Conservation (phyloP, 1,140 invertebrate genomes). For the Brachystomella parvula region DNA sequence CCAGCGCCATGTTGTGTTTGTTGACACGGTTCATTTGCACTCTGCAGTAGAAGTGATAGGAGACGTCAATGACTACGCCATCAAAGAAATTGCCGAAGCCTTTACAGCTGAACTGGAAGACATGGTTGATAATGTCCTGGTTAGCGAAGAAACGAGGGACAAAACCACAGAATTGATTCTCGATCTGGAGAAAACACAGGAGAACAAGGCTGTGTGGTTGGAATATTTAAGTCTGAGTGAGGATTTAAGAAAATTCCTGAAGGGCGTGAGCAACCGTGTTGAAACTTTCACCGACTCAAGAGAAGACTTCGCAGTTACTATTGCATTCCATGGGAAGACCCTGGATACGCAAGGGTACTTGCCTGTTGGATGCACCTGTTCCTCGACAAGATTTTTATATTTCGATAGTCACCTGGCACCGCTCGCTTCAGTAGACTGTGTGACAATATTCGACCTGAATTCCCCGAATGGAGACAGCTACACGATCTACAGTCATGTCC, state of each 20-base stretch:
- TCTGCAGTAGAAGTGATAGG: background rate
- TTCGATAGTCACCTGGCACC: background rate
- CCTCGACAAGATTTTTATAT: background rate
- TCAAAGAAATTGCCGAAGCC: background rate
- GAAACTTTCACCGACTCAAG: background rate
- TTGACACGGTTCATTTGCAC: background rate
- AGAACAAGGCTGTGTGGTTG: background rate
- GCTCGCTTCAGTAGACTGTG: background rate
- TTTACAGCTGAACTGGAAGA: background rate
- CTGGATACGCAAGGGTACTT: background rate
- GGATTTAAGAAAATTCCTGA: background rate
- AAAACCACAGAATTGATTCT: background rate
- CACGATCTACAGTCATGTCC: background rate
- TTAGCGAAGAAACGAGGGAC: background rate
- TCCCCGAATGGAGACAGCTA: background rate
- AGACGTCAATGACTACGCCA: background rate
- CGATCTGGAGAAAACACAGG: background rate
- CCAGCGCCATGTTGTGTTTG: background rate
- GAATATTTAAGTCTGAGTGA: background rate
- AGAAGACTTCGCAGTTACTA: background rate
- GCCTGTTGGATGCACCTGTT: slow-evolving; percentile 5
- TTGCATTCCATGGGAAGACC: slow-evolving; percentile 4
- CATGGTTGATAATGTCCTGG: background rate
- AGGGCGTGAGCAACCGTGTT: background rate
- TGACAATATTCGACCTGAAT: background rate